Conservation (phyloP, 2,113 vertebrate genomes). For the Dascyllus trimaculatus region DNA sequence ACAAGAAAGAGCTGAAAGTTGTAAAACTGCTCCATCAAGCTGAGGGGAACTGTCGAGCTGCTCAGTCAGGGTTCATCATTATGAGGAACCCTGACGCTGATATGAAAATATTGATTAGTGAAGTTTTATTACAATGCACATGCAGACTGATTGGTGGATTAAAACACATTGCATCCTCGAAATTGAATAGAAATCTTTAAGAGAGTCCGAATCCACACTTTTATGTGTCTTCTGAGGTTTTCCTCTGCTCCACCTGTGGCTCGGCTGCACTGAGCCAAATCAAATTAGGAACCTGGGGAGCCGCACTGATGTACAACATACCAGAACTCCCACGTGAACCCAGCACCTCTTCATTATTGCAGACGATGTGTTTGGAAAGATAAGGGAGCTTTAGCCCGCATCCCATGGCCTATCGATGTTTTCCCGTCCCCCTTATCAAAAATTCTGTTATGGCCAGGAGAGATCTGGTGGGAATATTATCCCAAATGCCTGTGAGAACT, state of each 20-base stretch:
- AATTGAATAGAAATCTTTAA: not conserved
- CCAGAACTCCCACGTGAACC: conserved; percentile 63
- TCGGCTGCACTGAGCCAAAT: conserved; percentile 18
- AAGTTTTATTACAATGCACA: not conserved
- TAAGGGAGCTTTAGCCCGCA: not conserved
- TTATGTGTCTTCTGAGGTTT: not conserved
- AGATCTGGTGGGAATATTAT: conserved; percentile 48
- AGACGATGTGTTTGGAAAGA: conserved; percentile 34
- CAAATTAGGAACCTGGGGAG: conserved; percentile 26
- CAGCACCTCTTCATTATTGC: conserved; percentile 46
- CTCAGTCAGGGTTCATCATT: too few species aligned
- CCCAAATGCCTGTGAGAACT: conserved; percentile 6
- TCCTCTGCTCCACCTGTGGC: conserved; percentile 53
- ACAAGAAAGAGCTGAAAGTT: not conserved
- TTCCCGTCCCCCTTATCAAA: conserved; percentile 41
- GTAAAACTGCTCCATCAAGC: too few species aligned
- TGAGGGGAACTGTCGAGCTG: too few species aligned
- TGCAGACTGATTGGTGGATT: not conserved
- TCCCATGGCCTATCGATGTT: conserved; percentile 19
- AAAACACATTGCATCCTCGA: too few species aligned
- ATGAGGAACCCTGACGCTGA: too few species aligned
- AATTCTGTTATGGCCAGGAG: conserved; percentile 3
- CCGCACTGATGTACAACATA: conserved; percentile 45
- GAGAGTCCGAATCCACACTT: not conserved
- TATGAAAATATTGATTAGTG: not conserved